A percentile compares a stretch with the other conserved stretches of the same genome.
phyloP scores from a whole-genome alignment of 2,797 vertebrate species.

The Tapirus indicus region DNA sequence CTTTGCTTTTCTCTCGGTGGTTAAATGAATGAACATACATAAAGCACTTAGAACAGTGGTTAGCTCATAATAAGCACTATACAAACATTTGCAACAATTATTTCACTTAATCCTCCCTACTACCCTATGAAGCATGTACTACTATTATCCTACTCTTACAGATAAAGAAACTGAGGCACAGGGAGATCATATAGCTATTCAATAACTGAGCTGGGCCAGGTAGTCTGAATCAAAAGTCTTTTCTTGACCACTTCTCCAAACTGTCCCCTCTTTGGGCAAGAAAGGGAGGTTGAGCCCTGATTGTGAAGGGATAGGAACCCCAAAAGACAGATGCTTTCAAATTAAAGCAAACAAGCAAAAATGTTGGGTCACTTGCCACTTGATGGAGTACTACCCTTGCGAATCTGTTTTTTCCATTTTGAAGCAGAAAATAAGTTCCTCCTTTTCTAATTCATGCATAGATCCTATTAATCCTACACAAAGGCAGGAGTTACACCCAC shows the following conservation, averaged over 20 bases:
- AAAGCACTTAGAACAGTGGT: not conserved
- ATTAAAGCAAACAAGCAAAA: not conserved
- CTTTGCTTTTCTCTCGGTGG: conserved; percentile 3
- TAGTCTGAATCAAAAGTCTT: not conserved
- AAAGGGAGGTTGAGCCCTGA: not conserved
- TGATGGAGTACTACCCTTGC: not conserved
- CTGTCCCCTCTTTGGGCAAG: not conserved
- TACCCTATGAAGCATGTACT: not conserved
- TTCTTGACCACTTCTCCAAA: not conserved
- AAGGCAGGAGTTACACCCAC: not conserved
- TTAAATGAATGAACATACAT: not conserved
- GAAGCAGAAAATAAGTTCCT: not conserved
- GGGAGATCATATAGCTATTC: not conserved
- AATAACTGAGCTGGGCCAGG: not conserved
- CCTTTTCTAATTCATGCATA: not conserved
- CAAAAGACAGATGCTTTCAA: not conserved
- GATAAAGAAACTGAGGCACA: not conserved
- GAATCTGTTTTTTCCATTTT: not conserved
- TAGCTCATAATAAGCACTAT: not conserved
- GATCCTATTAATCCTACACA: not conserved
- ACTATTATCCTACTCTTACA: not conserved
- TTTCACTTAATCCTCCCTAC: not conserved
- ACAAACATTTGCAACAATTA: not conserved
- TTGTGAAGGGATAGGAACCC: not conserved
- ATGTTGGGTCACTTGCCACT: not conserved